Evolutionary conservation across 1,140 invertebrate genomes (phyloP).

Genomic region (Euwallacea fornicatus): DNA sequence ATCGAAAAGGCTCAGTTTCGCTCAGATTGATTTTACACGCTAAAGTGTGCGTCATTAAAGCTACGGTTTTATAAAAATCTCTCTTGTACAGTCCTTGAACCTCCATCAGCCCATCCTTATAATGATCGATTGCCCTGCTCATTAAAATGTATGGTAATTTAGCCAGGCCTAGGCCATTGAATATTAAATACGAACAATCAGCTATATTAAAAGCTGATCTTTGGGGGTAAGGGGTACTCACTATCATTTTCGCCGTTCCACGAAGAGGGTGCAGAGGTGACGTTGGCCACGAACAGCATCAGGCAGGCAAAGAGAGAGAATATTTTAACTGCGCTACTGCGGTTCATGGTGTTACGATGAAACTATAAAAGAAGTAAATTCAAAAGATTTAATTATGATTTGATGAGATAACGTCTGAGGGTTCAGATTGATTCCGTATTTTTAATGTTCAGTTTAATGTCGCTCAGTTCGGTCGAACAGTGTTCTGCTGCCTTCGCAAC

Average conservation of each 20-base stretch:
- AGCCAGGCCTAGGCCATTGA: background rate
- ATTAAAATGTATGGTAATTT: background rate
- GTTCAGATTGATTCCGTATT: background rate
- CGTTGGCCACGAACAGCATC: slow-evolving; percentile 17
- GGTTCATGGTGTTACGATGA: slow-evolving; percentile 12
- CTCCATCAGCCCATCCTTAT: background rate
- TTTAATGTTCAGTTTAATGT: background rate
- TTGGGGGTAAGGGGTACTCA: slow-evolving; percentile 1
- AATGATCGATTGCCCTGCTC: background rate
- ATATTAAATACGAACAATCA: background rate
- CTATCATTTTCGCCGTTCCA: slow-evolving; percentile 14
- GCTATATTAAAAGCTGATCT: background rate
- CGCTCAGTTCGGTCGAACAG: no score
- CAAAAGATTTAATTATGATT: background rate
- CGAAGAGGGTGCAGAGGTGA: slow-evolving; percentile 17
- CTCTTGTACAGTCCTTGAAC: background rate
- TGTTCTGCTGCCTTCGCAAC: no score
- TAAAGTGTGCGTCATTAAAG: no score
- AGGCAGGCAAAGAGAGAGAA: slow-evolving; percentile 12
- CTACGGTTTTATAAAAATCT: background rate
- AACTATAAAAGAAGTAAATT: background rate
- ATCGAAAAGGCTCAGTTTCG: no score
- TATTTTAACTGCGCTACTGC: slow-evolving; percentile 6
- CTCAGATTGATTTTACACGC: no score
- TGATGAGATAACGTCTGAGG: background rate